A percentile compares a stretch with the other conserved stretches of the same genome.
Conservation (phyloP, 2,797 vertebrate genomes). For the Sebastes oblongus region DNA sequence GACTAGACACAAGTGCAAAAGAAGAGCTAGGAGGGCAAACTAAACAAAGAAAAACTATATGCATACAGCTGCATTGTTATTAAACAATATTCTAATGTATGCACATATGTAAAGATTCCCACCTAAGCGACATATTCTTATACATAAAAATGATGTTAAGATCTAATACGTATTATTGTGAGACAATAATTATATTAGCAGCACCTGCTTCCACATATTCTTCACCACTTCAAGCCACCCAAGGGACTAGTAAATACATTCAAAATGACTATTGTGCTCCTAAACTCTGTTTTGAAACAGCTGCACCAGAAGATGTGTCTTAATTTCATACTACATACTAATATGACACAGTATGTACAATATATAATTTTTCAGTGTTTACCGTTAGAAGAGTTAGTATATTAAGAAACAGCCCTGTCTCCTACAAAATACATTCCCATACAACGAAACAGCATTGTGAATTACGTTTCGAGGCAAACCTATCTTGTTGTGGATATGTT, state of each 20-base stretch:
- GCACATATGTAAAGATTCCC: background rate
- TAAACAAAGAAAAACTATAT: background rate
- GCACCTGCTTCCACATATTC: background rate
- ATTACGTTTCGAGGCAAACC: accelerated
- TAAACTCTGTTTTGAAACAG: background rate
- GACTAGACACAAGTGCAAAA: slow-evolving; percentile 6
- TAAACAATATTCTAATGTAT: background rate
- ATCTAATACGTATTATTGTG: background rate
- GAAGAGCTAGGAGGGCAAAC: background rate
- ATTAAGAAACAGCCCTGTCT: background rate
- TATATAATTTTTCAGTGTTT: background rate
- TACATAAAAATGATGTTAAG: background rate
- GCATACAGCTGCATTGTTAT: background rate
- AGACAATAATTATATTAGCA: background rate
- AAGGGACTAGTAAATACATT: background rate
- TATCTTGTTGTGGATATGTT: background rate
- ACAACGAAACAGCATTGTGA: background rate
- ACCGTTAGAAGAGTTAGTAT: background rate
- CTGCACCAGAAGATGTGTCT: background rate
- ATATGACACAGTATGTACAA: background rate
- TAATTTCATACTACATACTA: background rate
- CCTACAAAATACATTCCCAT: background rate
- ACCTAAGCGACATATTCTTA: background rate
- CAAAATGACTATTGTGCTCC: background rate
- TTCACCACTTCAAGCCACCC: background rate